Conservation (phyloP, 2,113 vertebrate genomes). For the Actenoides hombroni region DNA sequence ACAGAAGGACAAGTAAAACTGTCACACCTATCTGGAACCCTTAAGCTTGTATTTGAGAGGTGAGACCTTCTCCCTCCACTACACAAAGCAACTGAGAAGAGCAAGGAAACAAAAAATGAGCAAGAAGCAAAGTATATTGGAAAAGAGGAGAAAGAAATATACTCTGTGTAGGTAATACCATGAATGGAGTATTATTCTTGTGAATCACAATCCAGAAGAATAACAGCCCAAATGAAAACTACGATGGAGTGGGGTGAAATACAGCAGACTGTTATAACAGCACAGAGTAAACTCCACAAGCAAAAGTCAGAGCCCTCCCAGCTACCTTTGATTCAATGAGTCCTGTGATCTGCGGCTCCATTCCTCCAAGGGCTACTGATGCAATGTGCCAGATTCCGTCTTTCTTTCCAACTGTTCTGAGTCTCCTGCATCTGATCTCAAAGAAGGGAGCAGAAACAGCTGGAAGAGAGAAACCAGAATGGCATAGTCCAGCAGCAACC, state of each 20-base stretch:
- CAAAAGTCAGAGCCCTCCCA: slow-evolving; percentile 32
- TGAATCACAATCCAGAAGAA: not conserved
- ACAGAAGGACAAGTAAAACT: not conserved
- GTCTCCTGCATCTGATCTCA: slow-evolving; percentile 75
- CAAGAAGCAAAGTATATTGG: not conserved
- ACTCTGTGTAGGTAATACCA: not conserved
- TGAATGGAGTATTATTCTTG: not conserved
- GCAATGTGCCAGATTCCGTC: slow-evolving; percentile 69
- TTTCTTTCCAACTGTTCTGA: slow-evolving; percentile 75
- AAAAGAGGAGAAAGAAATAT: not conserved
- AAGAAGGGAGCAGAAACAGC: slow-evolving; percentile 74
- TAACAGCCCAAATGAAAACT: not conserved
- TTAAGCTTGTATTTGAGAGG: not conserved
- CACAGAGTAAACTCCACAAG: not conserved
- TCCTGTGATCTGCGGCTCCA: slow-evolving; percentile 57
- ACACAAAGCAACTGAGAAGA: not conserved
- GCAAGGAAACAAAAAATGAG: not conserved
- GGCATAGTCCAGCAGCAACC: slow-evolving; percentile 71
- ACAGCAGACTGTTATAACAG: not conserved
- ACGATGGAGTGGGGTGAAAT: not conserved
- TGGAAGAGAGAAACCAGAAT: slow-evolving; percentile 75
- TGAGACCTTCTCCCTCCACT: not conserved
- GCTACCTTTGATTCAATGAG: slow-evolving; percentile 66
- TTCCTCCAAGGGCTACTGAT: slow-evolving; percentile 70
- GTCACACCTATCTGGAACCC: not conserved